Evolutionary conservation across 2,113 vertebrate genomes (phyloP).

Genomic region (Psammodynastes pulverulentus): DNA sequence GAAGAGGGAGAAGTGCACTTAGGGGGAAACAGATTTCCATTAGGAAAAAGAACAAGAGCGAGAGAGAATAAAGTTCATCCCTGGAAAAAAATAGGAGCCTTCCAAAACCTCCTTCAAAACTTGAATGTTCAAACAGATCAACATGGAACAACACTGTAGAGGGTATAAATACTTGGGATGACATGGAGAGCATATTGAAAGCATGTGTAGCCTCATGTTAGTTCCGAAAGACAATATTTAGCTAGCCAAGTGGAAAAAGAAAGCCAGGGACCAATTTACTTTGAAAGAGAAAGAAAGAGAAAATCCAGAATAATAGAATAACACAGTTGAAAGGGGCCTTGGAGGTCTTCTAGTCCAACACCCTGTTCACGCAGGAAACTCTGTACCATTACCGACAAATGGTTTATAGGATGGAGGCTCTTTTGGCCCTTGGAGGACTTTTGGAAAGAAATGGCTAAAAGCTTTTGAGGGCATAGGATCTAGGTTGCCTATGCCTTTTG

Average conservation of each 20-base stretch:
- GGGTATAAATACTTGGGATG: conserved; percentile 8
- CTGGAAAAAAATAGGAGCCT: background rate
- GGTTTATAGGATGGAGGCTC: background rate
- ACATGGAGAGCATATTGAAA: conserved; percentile 49
- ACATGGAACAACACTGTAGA: background rate
- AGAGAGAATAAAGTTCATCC: conserved; percentile 9
- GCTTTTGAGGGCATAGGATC: background rate
- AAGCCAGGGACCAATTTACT: conserved; percentile 34
- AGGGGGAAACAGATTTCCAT: background rate
- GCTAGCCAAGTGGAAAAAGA: conserved; percentile 45
- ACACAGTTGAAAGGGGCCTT: background rate
- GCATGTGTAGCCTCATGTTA: conserved; percentile 43
- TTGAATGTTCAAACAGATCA: conserved; percentile 2
- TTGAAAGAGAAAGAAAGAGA: background rate
- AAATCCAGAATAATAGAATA: background rate
- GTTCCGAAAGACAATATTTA: conserved; percentile 42
- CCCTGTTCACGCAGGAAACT: background rate
- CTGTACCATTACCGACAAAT: background rate
- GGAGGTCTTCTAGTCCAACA: background rate
- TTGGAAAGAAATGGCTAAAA: background rate
- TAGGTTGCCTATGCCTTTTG: background rate
- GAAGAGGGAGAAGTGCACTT: background rate
- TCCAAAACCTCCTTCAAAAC: background rate
- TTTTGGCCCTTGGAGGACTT: background rate
- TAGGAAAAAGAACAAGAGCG: background rate